phyloP scores from a whole-genome alignment of 1,140 invertebrate species.

The Diorhabda sublineata region DNA sequence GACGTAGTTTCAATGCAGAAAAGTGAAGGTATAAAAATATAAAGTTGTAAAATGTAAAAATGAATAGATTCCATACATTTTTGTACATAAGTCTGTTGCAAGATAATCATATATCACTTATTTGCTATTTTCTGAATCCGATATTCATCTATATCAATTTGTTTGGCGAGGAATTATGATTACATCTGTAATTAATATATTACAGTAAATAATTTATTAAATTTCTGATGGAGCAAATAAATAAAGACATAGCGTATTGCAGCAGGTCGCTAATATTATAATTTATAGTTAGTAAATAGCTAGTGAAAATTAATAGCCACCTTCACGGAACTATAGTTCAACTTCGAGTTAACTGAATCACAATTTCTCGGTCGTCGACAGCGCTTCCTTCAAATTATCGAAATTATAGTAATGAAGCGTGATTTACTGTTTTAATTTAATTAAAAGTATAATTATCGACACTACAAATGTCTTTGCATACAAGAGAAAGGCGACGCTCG shows the following conservation, averaged over 20 bases:
- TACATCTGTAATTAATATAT: conserved; percentile 10
- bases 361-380: background rate
- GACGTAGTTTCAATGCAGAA: too few relatives aligned
- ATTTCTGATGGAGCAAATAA: conserved; percentile 4
- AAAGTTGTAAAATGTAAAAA: too few relatives aligned
- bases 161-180: background rate
- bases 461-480: background rate
- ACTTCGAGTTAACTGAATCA: background rate
- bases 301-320: conserved; percentile 17
- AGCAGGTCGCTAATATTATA: conserved; percentile 10
- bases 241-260: conserved; percentile 6
- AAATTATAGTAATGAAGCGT: background rate
- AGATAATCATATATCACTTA: too few relatives aligned
- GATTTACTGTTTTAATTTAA: background rate
- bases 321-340: conserved; percentile 10
- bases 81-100: too few relatives aligned
- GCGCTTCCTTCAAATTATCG: background rate
- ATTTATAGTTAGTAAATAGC: conserved; percentile 14
- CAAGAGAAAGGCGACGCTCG: background rate
- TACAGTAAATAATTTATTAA: conserved; percentile 14
- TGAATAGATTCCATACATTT: too few relatives aligned
- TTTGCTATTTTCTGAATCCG: too few relatives aligned
- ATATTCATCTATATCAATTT: conserved; percentile 6
- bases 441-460: conserved; percentile 1
- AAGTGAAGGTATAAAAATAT: too few relatives aligned